A percentile compares a stretch with the other conserved stretches of the same genome.
Evolutionary conservation across 2,888 invertebrate genomes (phyloP).

Genomic region (Dryocosmus kuriphilus): DNA sequence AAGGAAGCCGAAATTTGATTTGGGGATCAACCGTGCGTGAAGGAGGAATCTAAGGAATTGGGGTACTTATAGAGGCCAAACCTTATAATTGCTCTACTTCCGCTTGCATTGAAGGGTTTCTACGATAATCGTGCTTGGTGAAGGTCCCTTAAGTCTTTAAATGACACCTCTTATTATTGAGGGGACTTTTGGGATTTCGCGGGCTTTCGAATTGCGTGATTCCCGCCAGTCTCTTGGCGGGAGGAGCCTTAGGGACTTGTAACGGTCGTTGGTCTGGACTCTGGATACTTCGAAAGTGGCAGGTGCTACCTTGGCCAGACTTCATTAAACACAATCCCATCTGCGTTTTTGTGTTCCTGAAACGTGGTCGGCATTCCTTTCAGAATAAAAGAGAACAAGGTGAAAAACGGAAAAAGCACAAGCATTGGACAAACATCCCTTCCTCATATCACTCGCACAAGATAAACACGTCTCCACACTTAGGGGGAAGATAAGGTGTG

Average conservation of each 20-base stretch:
- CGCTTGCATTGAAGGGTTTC: constrained; percentile 6
- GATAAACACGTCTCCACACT: constrained; percentile 5
- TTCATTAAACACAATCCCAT: constrained; percentile 62
- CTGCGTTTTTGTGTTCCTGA: constrained; percentile 56
- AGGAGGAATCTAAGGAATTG: neutral
- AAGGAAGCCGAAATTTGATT: neutral
- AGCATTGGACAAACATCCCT: neutral
- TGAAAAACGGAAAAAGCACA: constrained; percentile 18
- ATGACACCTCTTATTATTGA: neutral
- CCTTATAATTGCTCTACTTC: neutral
- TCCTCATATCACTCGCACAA: neutral
- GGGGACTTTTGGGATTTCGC: constrained; percentile 39
- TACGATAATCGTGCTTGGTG: neutral
- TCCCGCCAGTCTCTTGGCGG: constrained; percentile 57
- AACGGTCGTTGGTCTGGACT: constrained; percentile 54
- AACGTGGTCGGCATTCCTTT: constrained; percentile 49
- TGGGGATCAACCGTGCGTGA: neutral
- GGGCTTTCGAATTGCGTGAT: constrained; percentile 49
- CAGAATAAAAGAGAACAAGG: constrained; percentile 43
- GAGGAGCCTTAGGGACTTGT: constrained; percentile 48
- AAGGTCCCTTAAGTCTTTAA: neutral
- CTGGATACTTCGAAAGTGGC: constrained; percentile 53
- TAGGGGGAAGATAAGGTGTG: neutral
- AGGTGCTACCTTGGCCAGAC: constrained; percentile 59
- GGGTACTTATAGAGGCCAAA: neutral